These are phyloP conservation scores for Chironomus striatipennis DNA, from an alignment of 1,140 invertebrate genomes.

Conservation along the genomic window DNA sequence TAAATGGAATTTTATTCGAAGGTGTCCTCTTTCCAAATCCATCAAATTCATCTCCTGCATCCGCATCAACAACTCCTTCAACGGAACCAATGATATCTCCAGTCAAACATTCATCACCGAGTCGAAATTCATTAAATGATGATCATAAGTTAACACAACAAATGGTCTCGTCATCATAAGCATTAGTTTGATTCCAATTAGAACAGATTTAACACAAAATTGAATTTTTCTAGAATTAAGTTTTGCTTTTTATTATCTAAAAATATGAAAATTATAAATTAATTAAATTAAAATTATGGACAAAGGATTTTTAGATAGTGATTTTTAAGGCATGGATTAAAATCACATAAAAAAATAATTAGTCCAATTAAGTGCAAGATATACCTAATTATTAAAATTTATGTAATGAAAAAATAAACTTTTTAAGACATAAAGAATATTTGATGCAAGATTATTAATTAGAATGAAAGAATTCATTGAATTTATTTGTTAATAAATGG, in stretches of 20 bases:
- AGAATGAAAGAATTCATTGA: no score
- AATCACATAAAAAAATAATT: not conserved
- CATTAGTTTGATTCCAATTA: not conserved
- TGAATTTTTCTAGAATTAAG: not conserved
- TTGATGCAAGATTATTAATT: not conserved
- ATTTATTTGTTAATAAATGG: not conserved
- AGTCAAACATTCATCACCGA: not conserved
- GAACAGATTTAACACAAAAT: not conserved
- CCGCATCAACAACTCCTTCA: constrained; percentile 26
- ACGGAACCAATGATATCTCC: constrained; percentile 15
- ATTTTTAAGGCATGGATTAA: not conserved
- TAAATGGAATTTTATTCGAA: constrained; percentile 88
- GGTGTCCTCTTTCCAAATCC: constrained; percentile 74
- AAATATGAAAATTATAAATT: not conserved
- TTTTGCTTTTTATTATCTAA: not conserved
- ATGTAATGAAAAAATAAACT: not conserved
- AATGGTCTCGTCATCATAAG: not conserved
- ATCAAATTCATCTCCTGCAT: constrained; percentile 44
- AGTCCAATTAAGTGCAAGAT: not conserved
- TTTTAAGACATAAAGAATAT: not conserved
- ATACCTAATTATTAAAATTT: not conserved
- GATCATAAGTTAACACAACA: not conserved
- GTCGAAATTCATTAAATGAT: not conserved
- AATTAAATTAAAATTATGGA: not conserved
- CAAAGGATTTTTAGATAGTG: no score